Evolutionary conservation across 2,113 vertebrate genomes (phyloP).

Genomic region (Neodon shergylaensis): DNA sequence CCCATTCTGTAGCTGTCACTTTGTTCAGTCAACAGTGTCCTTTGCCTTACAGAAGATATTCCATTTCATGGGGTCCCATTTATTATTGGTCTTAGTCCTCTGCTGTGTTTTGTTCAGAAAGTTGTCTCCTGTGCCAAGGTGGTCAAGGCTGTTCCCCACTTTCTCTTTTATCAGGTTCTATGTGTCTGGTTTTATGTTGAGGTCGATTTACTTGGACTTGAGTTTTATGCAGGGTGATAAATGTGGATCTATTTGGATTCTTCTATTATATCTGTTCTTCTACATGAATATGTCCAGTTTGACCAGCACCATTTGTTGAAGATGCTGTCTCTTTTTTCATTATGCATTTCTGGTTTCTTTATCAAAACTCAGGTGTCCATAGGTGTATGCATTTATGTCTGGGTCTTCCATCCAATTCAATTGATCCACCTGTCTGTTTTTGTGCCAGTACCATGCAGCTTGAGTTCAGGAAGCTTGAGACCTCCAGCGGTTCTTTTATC

Average conservation of each 20-base stretch:
- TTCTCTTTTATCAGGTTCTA: not conserved
- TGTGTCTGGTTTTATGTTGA: not conserved
- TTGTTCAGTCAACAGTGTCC: not conserved
- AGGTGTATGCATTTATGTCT: not conserved
- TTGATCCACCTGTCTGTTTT: not conserved
- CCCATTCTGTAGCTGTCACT: not conserved
- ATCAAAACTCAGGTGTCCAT: not conserved
- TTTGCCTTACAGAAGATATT: not conserved
- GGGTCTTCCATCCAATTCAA: not conserved
- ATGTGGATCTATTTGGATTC: not conserved
- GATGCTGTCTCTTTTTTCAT: not conserved
- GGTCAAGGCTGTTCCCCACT: not conserved
- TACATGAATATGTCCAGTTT: not conserved
- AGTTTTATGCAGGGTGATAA: not conserved
- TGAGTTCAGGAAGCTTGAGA: no score
- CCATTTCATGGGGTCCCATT: not conserved
- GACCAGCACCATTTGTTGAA: not conserved
- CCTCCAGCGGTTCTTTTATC: not conserved
- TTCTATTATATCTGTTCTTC: not conserved
- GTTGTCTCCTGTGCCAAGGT: not conserved
- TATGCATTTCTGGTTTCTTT: not conserved
- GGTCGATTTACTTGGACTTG: not conserved
- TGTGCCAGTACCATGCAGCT: not conserved
- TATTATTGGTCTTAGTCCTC: not conserved
- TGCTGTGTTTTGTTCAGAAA: not conserved